Evolutionary conservation across 1,140 invertebrate species (phyloP), one percentile per base, ranked within the genome.

Genomic region (Probaryconus sp.): DNA sequence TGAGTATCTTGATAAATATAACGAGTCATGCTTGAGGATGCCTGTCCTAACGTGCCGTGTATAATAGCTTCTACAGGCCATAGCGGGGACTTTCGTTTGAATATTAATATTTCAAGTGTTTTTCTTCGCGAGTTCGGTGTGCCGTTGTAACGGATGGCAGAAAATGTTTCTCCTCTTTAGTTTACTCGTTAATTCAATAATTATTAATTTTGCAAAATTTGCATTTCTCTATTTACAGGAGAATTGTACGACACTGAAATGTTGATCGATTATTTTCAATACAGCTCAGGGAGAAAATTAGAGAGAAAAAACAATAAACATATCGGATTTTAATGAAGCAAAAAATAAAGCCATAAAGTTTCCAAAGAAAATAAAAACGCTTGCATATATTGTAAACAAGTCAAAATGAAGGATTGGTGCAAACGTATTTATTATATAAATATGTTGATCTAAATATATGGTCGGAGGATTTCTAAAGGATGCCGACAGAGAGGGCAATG

Each of bases 1-100:
- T 85, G 78, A 87, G 84, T 87, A 79, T 86, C 82, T 79, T 84
- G 85, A 85, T 87, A 87, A 86, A 87, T 87, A 86, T 85, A 86
- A 86, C 83, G 81, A 85, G 82, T 85, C 81, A 81, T 78, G 77
- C 76, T 70, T 77, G 58, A 68, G 37, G 63, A 75, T 70, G 40
- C 47, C 51, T 64, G 65, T 79, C 78, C 78, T 78, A 81, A 79
- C 65, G 70, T 68, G 56, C 72, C 60, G 24, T 68, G 48, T 64
- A 64, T 72, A 74, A 82, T 79, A 71, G 70, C 33, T 53, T 70
- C 33, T 38, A 13, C 53, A 48, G 50, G 35, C 35, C 40, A 16
- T 56, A 48, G 28, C 37, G 38, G 31, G 31, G n/a, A 67, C 45
- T 77, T 31, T 51, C 28, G 47, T 71, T 67, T 65, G 60, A 75